Evolutionary conservation across 1,140 invertebrate genomes (phyloP).

Genomic region (Anthonomus grandis): DNA sequence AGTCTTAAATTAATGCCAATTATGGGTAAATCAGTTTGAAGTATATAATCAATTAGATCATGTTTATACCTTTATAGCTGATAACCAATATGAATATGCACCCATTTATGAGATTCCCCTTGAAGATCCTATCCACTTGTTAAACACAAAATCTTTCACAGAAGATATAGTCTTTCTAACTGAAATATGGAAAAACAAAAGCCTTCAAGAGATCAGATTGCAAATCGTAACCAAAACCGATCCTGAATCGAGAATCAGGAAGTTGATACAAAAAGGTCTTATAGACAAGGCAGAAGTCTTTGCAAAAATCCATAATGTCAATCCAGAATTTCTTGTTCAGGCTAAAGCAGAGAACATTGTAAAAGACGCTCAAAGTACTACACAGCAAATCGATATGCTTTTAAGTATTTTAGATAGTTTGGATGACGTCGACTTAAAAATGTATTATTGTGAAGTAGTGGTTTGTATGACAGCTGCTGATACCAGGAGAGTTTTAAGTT

Average conservation of each 20-base stretch:
- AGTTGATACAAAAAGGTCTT: slow-evolving; percentile 27
- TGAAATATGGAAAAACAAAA: slow-evolving; percentile 20
- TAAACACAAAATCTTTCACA: slow-evolving; percentile 20
- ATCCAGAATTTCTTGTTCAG: slow-evolving; percentile 25
- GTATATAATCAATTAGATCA: background rate
- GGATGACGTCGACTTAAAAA: slow-evolving; percentile 27
- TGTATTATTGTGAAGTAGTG: slow-evolving; percentile 30
- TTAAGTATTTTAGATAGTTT: slow-evolving; percentile 31
- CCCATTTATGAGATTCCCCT: slow-evolving; percentile 31
- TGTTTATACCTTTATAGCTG: background rate
- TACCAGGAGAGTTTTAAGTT: slow-evolving; percentile 31
- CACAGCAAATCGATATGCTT: slow-evolving; percentile 33
- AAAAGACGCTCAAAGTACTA: slow-evolving; percentile 26
- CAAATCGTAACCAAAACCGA: slow-evolving; percentile 31
- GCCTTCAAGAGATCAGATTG: slow-evolving; percentile 28
- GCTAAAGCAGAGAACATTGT: slow-evolving; percentile 34
- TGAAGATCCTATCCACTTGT: slow-evolving; percentile 18
- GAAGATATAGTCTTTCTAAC: slow-evolving; percentile 35
- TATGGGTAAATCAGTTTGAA: slow-evolving; percentile 6
- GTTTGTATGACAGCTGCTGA: slow-evolving; percentile 31
- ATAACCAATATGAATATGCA: background rate
- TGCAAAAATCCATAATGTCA: slow-evolving; percentile 28
- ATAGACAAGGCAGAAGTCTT: slow-evolving; percentile 39
- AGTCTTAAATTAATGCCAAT: background rate
- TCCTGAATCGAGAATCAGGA: slow-evolving; percentile 29